These are phyloP conservation scores for Sarcophaga subvicina DNA, from an alignment of 2,888 invertebrate genomes.

Conservation along the genomic window DNA sequence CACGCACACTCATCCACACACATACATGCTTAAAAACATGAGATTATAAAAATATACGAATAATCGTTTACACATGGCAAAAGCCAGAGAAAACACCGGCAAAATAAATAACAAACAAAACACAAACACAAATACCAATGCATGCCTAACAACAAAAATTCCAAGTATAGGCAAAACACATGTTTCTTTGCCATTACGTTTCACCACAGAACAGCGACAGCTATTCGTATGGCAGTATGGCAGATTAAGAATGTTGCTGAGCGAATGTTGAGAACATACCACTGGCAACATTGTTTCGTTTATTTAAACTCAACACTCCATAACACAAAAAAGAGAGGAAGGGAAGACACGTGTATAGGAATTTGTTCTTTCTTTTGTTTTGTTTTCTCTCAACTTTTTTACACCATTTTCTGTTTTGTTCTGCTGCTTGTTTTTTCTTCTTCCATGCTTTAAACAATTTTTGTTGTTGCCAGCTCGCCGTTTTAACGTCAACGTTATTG, in stretches of 20 bases:
- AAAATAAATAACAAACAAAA: neutral
- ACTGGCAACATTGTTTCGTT: neutral
- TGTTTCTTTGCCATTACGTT: slow-evolving; percentile 47
- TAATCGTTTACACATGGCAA: neutral
- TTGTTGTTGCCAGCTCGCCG: slow-evolving; percentile 1
- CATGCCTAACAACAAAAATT: neutral
- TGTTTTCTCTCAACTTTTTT: slow-evolving; percentile 10
- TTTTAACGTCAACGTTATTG: slow-evolving; percentile 20
- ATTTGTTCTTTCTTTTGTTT: neutral
- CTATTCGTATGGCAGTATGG: neutral
- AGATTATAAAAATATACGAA: neutral
- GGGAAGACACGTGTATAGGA: slow-evolving; percentile 55
- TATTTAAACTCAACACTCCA: neutral
- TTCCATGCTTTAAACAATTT: slow-evolving; percentile 28
- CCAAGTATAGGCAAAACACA: neutral
- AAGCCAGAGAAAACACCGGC: slow-evolving; percentile 23
- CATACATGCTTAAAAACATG: neutral
- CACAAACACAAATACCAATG: neutral
- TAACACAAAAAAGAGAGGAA: slow-evolving; percentile 20
- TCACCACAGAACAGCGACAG: neutral
- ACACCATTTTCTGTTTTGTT: slow-evolving; percentile 54
- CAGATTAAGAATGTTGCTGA: neutral
- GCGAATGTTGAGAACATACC: neutral
- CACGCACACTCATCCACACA: neutral
- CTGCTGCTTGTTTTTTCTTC: slow-evolving; percentile 45